phyloP scores from a whole-genome alignment of 2,113 vertebrate species.

The Ariopsis seemanni region DNA sequence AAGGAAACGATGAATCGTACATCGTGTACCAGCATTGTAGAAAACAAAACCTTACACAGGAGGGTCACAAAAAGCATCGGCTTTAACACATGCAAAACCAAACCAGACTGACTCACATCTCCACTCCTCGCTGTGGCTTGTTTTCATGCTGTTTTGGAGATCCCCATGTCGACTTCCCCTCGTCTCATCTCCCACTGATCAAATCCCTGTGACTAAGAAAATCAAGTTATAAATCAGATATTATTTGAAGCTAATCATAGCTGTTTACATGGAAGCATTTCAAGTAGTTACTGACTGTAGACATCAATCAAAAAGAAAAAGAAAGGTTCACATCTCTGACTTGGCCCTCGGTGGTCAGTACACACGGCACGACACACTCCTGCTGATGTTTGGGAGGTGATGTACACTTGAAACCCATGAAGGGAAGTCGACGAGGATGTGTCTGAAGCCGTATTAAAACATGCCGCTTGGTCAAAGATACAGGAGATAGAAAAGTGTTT shows the following conservation, averaged over 20 bases:
- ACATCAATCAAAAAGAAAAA: background rate
- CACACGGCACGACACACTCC: background rate
- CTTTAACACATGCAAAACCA: slow-evolving; percentile 19
- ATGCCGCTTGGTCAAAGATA: background rate
- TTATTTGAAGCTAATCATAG: too few relatives aligned
- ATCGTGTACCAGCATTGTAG: too few relatives aligned
- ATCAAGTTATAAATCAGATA: background rate
- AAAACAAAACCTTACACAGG: slow-evolving; percentile 5
- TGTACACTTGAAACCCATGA: background rate
- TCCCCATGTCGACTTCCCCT: background rate
- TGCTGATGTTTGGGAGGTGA: background rate
- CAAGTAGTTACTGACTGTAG: background rate
- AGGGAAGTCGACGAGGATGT: background rate
- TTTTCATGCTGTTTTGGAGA: background rate
- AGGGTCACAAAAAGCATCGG: slow-evolving; percentile 18
- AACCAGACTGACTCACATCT: background rate
- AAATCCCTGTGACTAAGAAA: background rate
- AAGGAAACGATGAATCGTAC: background rate
- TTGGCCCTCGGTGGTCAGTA: background rate
- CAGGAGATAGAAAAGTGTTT: slow-evolving; percentile 6
- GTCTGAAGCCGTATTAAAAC: background rate
- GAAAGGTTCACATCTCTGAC: background rate
- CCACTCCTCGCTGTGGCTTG: background rate
- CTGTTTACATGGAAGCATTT: too few relatives aligned
- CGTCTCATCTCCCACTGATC: background rate